Conservation (phyloP, 2,113 vertebrate genomes). For the Herpetotheres cachinnans region DNA sequence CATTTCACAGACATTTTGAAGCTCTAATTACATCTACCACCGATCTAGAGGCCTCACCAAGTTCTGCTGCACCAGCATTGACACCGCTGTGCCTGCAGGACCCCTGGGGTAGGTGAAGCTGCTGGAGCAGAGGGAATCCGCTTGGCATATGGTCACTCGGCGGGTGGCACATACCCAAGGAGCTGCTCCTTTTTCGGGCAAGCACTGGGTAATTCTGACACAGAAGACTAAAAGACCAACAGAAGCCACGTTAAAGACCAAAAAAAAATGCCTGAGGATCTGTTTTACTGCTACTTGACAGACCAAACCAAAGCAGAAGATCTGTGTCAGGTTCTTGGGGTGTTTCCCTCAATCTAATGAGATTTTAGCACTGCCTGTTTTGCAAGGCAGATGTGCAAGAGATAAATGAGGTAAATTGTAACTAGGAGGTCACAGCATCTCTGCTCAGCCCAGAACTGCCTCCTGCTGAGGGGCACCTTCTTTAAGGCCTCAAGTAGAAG, state of each 20-base stretch:
- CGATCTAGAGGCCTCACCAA: rapidly evolving
- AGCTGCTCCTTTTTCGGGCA: not conserved
- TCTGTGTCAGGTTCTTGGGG: not conserved
- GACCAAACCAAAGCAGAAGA: not conserved
- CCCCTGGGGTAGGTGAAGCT: not conserved
- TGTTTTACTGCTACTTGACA: not conserved
- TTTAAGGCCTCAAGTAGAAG: not conserved
- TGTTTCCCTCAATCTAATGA: not conserved
- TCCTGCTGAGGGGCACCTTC: not conserved
- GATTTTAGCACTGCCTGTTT: not conserved
- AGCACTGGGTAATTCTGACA: not conserved
- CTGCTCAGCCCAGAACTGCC: not conserved
- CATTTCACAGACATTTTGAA: not conserved
- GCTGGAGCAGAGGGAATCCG: not conserved
- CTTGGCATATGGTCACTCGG: rapidly evolving
- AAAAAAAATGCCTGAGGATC: not conserved
- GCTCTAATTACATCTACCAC: not conserved
- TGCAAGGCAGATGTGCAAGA: not conserved
- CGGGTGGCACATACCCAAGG: not conserved
- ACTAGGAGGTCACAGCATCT: rapidly evolving
- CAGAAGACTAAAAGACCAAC: not conserved
- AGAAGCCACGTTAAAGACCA: rapidly evolving
- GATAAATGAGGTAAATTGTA: not conserved
- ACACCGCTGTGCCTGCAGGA: not conserved
- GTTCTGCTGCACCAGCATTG: not conserved